A percentile compares a stretch with the other conserved stretches of the same genome.
Evolutionary conservation across 2,888 invertebrate genomes (phyloP).

Genomic region (Acrobasis suavella): DNA sequence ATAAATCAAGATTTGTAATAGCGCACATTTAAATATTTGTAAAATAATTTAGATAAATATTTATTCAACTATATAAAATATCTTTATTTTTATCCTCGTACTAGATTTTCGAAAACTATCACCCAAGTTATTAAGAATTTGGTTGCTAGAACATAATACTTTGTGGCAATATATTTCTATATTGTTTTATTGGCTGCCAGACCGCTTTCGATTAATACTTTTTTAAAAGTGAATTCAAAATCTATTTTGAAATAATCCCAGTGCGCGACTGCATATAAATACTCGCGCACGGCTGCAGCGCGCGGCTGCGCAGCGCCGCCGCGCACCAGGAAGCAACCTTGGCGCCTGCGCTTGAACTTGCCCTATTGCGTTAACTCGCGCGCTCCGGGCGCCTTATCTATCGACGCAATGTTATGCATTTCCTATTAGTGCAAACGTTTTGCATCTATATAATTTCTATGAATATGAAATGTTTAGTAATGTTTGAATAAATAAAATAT

Average conservation of each 20-base stretch:
- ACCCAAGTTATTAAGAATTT: too few species aligned
- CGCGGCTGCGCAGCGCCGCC: constrained; percentile 50
- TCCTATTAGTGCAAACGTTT: constrained; percentile 11
- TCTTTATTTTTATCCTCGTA: too few species aligned
- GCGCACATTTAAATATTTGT: too few species aligned
- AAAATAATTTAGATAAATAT: too few species aligned
- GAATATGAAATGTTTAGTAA: neutral
- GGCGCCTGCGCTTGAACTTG: constrained; percentile 73
- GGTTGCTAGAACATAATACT: too few species aligned
- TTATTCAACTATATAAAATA: too few species aligned
- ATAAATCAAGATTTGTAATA: too few species aligned
- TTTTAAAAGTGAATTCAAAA: constrained; percentile 8
- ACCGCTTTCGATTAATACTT: constrained; percentile 8
- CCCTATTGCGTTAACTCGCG: constrained; percentile 50
- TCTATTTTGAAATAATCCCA: constrained; percentile 11
- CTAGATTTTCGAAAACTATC: too few species aligned
- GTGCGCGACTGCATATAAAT: constrained; percentile 12
- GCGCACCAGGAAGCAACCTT: constrained; percentile 76
- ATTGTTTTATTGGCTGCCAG: constrained; percentile 2
- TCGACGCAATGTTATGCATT: constrained; percentile 15
- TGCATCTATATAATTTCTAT: neutral
- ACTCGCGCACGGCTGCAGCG: constrained; percentile 29
- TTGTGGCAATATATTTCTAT: too few species aligned
- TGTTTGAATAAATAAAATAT: too few species aligned
- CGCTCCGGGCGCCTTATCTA: constrained; percentile 30